Base-by-base conservation (phyloP, 2,888 invertebrate genomes). In the Ophion obscuratus region DNA sequence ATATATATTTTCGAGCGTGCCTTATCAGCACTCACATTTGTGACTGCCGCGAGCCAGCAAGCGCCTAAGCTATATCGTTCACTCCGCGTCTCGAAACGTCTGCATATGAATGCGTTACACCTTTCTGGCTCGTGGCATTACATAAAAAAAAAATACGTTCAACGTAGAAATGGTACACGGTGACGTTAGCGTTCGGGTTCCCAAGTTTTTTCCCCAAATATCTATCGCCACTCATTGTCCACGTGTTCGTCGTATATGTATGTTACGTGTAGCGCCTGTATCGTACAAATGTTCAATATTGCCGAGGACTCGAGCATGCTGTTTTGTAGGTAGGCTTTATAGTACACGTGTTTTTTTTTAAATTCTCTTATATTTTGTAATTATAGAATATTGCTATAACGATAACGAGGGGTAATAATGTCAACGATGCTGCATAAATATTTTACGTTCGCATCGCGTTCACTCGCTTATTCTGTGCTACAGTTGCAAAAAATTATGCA, bases 281-380 rank as follows among this genome's bases (percentile, higher is more conserved):
- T 40, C 47, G 53, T 61, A 76, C 67, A 68, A 83, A 78, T 61
- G 14, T 61, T 36, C 7, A 36, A 78, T 68, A 73, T 64, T 27
- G 31, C 36, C 27, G 2, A 47, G 40, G 24, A 64, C 73, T 57
- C 73, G 78, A 24, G 11, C 78, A 78, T 78, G 67, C 78, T 11
- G 67, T 40, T 6, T 40, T 40, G 7, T 7, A 40, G 7, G 7
- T 40, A 40, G 40, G 40, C 40, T 9, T 40, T 40, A 40, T 40
- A 9, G 40, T 40, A 40, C 40, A 9, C 40, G 40, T 7, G 40
- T 9, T 40, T 40, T 40, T 40, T 40, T 40, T 40, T 7, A 2
- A 40, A 40, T 40, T 40, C 40, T 40, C 9, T 9, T 9, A 40
- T 40, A 40, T 40, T 40, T 40, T 5, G 40, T 40, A 40, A 40